phyloP scores from a whole-genome alignment of 2,888 invertebrate species.

The Chymomyza procnemis region DNA sequence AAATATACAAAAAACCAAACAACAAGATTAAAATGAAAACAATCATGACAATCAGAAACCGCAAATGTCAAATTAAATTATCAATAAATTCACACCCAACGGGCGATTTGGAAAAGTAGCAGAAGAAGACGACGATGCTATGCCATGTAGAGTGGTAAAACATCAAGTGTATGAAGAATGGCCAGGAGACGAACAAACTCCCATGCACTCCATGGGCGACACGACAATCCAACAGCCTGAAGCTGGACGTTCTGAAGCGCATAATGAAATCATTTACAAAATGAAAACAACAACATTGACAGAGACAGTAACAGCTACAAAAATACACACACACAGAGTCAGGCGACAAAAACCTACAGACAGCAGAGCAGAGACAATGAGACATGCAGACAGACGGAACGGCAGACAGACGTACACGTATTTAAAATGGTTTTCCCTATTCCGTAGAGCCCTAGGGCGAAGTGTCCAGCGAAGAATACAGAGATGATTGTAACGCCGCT shows the following conservation, averaged over 20 bases:
- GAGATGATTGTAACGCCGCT: neutral
- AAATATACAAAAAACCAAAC: slow-evolving; percentile 38
- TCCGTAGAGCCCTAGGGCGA: neutral
- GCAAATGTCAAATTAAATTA: slow-evolving; percentile 76
- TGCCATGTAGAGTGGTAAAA: slow-evolving; percentile 18
- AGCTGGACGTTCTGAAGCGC: slow-evolving; percentile 39
- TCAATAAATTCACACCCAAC: slow-evolving; percentile 72
- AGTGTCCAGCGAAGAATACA: neutral
- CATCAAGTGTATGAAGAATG: slow-evolving; percentile 1
- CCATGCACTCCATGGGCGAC: neutral
- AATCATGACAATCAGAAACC: slow-evolving; percentile 75
- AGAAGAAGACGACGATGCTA: neutral
- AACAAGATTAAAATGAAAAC: slow-evolving; percentile 74
- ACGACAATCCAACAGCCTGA: slow-evolving; percentile 28
- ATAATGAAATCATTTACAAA: slow-evolving; percentile 74
- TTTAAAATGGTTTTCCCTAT: slow-evolving; percentile 28
- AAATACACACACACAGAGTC: neutral
- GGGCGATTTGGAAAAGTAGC: neutral
- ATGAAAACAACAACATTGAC: slow-evolving; percentile 54
- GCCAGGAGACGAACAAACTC: slow-evolving; percentile 12
- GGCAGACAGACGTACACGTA: slow-evolving; percentile 25
- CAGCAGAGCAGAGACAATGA: too few relatives aligned
- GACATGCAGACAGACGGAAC: slow-evolving; percentile 10
- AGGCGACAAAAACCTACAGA: neutral
- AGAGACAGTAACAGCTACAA: slow-evolving; percentile 14